Evolutionary conservation across 2,888 invertebrate genomes (phyloP), one percentile per base, ranked within the genome.

Genomic region (Caprella mutica): DNA sequence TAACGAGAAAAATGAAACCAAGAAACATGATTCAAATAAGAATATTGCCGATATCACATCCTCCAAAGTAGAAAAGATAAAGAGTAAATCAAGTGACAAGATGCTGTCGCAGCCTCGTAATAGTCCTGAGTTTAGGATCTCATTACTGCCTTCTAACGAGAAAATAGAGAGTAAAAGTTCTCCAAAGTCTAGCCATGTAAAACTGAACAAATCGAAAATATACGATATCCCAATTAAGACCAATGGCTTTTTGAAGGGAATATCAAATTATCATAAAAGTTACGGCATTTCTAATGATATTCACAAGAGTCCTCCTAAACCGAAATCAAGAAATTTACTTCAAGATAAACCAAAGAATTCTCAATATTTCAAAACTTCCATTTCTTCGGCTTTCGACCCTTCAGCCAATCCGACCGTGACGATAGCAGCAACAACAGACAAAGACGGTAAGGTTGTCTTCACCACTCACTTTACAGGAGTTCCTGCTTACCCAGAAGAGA

Each of bases 191-290:
- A 17, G 8, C 8, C n/a, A 21, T 3, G 30, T n/a, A 14, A n/a
- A n/a, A n/a, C 29, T 30, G 5, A 30, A 48, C 17, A 48, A 48
- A 19, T 48, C 48, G 8, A 48, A 30, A 5, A 48, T 48, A 14
- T 30, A 30, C 9, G 48, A 30, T 12, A 48, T 48, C 30, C 48
- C 48, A 6, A 48, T 48, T 12, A 30, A 48, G 30, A 48, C 29
- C 17, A 48, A 48, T n/a, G 48, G 48, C 30, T 48, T 30, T 26
- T 29, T 48, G 19, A 48, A 29, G 30, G 48, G 48, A 29, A 48
- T 48, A 19, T 48, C 48, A 24, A 48, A 48, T 21, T 30, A n/a
- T 5, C n/a, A 29, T 21, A 48, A 48, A 26, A n/a, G n/a, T n/a
- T n/a, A n/a, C n/a, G n/a, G n/a, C n/a, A n/a, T n/a, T n/a, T 27